Evolutionary conservation across 2,888 invertebrate genomes (phyloP).

Genomic region (Electrophaes corylata): DNA sequence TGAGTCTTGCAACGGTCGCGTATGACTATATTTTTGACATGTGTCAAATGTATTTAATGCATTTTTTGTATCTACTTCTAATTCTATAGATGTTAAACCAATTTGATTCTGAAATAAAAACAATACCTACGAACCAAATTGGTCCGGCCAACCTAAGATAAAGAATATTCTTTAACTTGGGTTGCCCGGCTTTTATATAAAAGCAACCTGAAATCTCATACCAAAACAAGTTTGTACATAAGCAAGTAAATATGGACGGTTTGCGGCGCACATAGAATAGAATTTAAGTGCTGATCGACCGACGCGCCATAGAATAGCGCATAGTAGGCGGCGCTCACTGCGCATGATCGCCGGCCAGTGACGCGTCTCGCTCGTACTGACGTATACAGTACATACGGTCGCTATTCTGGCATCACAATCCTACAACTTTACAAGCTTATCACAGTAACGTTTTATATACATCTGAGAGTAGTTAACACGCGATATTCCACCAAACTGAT

Average conservation of each 20-base stretch:
- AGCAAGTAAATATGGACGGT: slow-evolving; percentile 13
- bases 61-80: too few relatives aligned
- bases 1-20: too few relatives aligned
- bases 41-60: too few relatives aligned
- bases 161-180: too few relatives aligned
- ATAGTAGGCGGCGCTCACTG: slow-evolving; percentile 4
- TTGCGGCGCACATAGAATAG: slow-evolving; percentile 13
- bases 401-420: slow-evolving; percentile 16
- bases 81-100: not conserved
- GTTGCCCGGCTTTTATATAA: not conserved
- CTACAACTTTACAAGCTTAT: slow-evolving; percentile 28
- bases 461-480: not conserved
- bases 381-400: slow-evolving; percentile 25
- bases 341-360: slow-evolving; percentile 61
- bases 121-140: not conserved
- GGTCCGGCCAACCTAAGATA: too few relatives aligned
- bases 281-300: slow-evolving; percentile 50
- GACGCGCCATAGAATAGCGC: slow-evolving; percentile 30
- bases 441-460: not conserved
- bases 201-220: not conserved
- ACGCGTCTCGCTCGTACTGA: slow-evolving; percentile 53
- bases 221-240: slow-evolving; percentile 10
- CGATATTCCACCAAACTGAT: not conserved
- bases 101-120: not conserved
- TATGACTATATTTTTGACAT: too few relatives aligned